Evolutionary conservation across 2,113 vertebrate genomes (phyloP), one percentile per base, ranked within the genome.

Genomic region (Callospermophilus lateralis): DNA sequence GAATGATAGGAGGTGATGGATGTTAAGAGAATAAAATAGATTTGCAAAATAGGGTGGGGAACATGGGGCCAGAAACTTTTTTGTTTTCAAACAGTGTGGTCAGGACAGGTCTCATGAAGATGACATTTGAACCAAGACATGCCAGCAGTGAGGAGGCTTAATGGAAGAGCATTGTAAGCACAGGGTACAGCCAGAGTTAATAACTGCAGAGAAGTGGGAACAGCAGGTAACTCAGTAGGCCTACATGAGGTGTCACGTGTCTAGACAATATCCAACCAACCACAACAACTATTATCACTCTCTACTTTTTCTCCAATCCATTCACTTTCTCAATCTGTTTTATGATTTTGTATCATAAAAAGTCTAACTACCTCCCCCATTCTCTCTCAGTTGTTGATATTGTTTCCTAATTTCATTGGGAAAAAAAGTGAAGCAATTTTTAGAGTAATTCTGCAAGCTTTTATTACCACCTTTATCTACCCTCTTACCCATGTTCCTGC

Each of bases 31-130:
- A 58, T 39, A 74, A 61, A 65, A 11, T 2, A 70, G n/a, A 72
- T 8, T 1, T 11, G 6, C 1, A 45, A 45, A 45, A 3, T 4
- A 73, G n/a, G 15, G 3, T 6, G 4, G 34, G n/a, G 28, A 1
- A 3, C 3, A 2, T 4, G n/a, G 51, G n/a, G 26, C 45, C 70
- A 77, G 53, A 8, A 78, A 24, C 20, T n/a, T 85, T 61, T 6
- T 61, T 6, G 1, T 6, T 10, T 89, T 48, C 20, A 17, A 67
- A 51, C 1, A 53, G 72, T 11, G 65, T 15, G 45, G 8, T 84
- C 70, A 67, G 84, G 42, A 65, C 6, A 45, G 65, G 37, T 5
- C 7, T 42, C 22, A 12, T 3, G 39, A 39, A 63, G 15, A 63
- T 8, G 19, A 37, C 0, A 6, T 42, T 5, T 26, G 13, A 80